Conservation (phyloP, 2,888 invertebrate species). For the Steinernema carpocapsae region DNA sequence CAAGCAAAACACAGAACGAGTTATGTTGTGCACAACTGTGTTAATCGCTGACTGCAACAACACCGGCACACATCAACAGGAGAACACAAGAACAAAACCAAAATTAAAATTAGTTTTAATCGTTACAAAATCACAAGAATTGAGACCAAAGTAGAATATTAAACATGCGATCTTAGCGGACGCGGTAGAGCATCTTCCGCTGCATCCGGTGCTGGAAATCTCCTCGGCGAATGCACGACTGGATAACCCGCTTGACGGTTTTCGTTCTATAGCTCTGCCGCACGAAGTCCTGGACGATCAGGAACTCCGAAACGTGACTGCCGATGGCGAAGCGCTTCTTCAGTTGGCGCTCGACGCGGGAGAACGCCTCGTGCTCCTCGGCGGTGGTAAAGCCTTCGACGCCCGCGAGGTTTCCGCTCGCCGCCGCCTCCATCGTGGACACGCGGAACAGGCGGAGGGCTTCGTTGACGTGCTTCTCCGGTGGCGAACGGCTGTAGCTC, state of each 20-base stretch:
- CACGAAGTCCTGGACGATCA: slow-evolving; percentile 83
- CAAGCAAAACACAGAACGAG: no score
- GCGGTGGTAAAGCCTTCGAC: slow-evolving; percentile 97
- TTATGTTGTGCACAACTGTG: no score
- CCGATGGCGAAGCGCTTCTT: slow-evolving; percentile 75
- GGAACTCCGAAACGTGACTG: slow-evolving; percentile 79
- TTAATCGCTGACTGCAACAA: no score
- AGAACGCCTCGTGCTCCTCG: slow-evolving; percentile 88
- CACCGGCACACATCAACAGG: no score
- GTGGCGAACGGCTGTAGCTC: slow-evolving; percentile 87
- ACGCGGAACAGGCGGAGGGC: slow-evolving; percentile 85
- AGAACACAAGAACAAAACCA: no score
- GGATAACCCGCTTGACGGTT: slow-evolving; percentile 81
- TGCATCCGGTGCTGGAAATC: slow-evolving; percentile 95
- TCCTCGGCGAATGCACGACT: slow-evolving; percentile 90
- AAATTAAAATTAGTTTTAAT: no score
- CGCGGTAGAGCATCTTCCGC: slow-evolving; percentile 91
- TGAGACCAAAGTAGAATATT: not conserved
- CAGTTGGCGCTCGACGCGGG: slow-evolving; percentile 88
- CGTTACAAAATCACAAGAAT: not conserved
- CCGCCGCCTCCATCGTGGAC: slow-evolving; percentile 88
- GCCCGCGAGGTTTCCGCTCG: slow-evolving; percentile 87
- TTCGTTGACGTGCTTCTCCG: slow-evolving; percentile 89
- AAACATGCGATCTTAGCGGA: slow-evolving; percentile 75
- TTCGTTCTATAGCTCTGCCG: slow-evolving; percentile 83